Base-by-base conservation (phyloP, 64 coral and sea anemone genomes). In the Actinia equina region DNA sequence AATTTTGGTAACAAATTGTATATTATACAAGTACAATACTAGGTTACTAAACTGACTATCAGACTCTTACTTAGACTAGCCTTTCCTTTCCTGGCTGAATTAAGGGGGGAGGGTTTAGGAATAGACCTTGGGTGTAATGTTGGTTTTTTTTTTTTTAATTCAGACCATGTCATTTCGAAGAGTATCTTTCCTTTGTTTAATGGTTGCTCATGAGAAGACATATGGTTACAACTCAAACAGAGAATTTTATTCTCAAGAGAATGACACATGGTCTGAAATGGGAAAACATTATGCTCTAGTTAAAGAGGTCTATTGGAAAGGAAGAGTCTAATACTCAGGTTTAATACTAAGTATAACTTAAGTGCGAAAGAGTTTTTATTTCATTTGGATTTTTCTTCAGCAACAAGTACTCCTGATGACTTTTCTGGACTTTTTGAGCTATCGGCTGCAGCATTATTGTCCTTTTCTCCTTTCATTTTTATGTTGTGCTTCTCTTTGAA, bases 401-500 rank as follows among this genome's bases (percentile, higher is more conserved):
- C 83, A 8, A 92, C 85, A 37, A 92, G 64, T 41, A 92, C 85
- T 23, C 90, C 90, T 18, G 90, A 83, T 2, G 84, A 69, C 45
- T 92, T 92, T 17, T 92, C 90, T 43, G 77, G 55, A 45, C 44
- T 87, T 59, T 87, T 77, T 46, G 60, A 20, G 6, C 30, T 45
- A 57, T 91, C 71, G 11, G 42, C 55, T 14, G 49, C 25, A 4
- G 90, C 3, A 22, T 30, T 77, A 49, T 0, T 49, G 10, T 83
- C 86, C 71, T 87, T 87, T 64, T 87, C 85, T 74, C 90, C 90
- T 45, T 69, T 92, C 18, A 92, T 77, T 42, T 76, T 86, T 44
- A 92, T 86, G n/a, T 92, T 92, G 63, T 92, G 71, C 83, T 92
- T 92, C 6, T 92, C 90, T 82, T 87, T 92, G 55, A 92, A 92